Percentiles rank a stretch among this genome's conserved stretches.
phyloP scores from a whole-genome alignment of 2,113 vertebrate species.

The Camelus dromedarius region DNA sequence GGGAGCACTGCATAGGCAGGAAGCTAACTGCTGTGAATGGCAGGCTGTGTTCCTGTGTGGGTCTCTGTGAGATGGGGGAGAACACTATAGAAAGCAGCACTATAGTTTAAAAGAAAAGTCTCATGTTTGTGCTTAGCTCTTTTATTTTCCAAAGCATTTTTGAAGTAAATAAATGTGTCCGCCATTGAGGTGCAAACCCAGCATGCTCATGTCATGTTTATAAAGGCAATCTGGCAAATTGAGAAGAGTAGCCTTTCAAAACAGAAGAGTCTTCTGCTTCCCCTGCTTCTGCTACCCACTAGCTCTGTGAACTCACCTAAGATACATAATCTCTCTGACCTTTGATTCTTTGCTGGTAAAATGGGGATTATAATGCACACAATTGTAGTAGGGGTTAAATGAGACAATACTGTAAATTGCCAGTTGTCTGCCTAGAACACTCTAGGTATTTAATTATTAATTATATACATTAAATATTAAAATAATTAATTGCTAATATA shows the following conservation, averaged over 20 bases:
- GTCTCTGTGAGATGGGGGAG: neutral
- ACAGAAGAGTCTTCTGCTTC: neutral
- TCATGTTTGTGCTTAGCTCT: neutral
- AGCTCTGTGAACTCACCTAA: neutral
- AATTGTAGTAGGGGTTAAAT: neutral
- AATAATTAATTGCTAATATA: neutral
- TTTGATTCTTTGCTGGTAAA: slow-evolving; percentile 23
- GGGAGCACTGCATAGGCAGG: neutral
- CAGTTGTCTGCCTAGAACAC: neutral
- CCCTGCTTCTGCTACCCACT: neutral
- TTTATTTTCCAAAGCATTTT: slow-evolving; percentile 2
- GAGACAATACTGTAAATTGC: neutral
- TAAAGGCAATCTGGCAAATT: neutral
- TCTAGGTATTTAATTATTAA: slow-evolving; percentile 24
- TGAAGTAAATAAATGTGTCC: neutral
- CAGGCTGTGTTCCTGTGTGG: slow-evolving; percentile 35
- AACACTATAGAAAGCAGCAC: neutral
- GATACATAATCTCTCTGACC: neutral
- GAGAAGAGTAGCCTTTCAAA: neutral
- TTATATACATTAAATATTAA: slow-evolving; percentile 3
- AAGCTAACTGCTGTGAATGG: slow-evolving; percentile 28
- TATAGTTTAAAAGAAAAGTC: neutral
- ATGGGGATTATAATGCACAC: neutral
- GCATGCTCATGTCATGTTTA: neutral
- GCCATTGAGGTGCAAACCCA: neutral